Evolutionary conservation across 2,888 invertebrate genomes (phyloP).

Genomic region (Mythimna impura): DNA sequence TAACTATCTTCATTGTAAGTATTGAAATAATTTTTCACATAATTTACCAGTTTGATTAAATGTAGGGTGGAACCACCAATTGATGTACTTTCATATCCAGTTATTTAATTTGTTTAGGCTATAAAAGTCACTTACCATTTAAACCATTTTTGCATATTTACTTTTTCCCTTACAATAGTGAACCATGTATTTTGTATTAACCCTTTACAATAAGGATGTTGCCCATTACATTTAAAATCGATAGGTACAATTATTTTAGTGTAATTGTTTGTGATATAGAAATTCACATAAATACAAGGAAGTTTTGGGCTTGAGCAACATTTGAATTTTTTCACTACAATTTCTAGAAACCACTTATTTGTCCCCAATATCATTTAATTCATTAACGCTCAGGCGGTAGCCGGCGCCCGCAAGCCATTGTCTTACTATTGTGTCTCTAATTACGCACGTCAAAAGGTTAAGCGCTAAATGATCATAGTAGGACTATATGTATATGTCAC

Average conservation of each 20-base stretch:
- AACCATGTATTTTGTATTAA: not conserved
- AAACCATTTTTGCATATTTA: not conserved
- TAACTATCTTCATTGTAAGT: not conserved
- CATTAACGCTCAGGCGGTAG: too few species aligned
- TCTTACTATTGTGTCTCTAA: too few species aligned
- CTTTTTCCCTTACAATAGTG: not conserved
- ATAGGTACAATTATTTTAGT: too few species aligned
- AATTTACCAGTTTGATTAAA: not conserved
- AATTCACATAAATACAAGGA: not conserved
- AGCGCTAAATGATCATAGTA: not conserved
- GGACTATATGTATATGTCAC: not conserved
- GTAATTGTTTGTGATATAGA: not conserved
- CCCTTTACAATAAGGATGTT: too few species aligned
- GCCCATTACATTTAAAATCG: too few species aligned
- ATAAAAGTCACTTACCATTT: not conserved
- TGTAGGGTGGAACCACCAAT: constrained; percentile 29
- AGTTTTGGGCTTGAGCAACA: not conserved
- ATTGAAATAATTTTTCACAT: not conserved
- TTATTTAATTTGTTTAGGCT: not conserved
- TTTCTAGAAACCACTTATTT: not conserved
- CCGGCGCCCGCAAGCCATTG: too few species aligned
- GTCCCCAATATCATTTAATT: not conserved
- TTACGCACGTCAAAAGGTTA: too few species aligned
- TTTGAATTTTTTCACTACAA: not conserved
- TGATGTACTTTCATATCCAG: constrained; percentile 3